phyloP scores from a whole-genome alignment of 2,888 invertebrate species.

The Orchesellides sinensis region DNA sequence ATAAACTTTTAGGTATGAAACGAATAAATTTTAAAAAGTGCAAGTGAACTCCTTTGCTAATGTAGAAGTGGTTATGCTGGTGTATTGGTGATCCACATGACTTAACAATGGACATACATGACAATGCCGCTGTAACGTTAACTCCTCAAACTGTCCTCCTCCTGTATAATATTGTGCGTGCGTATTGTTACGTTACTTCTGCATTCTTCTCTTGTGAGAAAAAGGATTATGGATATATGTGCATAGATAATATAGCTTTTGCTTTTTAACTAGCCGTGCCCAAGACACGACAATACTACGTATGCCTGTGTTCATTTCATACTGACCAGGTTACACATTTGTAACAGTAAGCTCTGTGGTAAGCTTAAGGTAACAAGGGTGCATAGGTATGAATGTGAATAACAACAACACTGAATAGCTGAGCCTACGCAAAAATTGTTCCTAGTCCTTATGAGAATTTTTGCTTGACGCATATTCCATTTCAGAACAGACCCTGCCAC shows the following conservation, averaged over 20 bases:
- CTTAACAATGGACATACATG: constrained; percentile 25
- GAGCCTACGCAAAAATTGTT: constrained; percentile 38
- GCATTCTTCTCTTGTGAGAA: constrained; percentile 34
- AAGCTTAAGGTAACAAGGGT: no score
- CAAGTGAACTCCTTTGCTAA: constrained; percentile 37
- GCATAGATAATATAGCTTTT: constrained; percentile 11
- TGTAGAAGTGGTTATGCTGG: constrained; percentile 1
- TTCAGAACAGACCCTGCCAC: no score
- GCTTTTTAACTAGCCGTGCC: constrained; percentile 50
- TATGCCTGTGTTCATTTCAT: no score
- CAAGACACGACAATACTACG: constrained; percentile 44
- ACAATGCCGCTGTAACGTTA: not conserved
- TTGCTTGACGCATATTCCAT: no score
- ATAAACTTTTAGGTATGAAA: constrained; percentile 15
- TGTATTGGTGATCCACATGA: constrained; percentile 40
- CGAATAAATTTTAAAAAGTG: constrained; percentile 16
- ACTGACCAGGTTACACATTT: not conserved
- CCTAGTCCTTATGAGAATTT: not conserved
- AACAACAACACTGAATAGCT: not conserved
- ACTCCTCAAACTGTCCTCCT: not conserved
- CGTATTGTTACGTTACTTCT: constrained; percentile 20
- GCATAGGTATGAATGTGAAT: not conserved
- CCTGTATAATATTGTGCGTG: constrained; percentile 44
- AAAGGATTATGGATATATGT: constrained; percentile 26
- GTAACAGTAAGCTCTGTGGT: no score